Evolutionary conservation across 2,113 vertebrate species (phyloP).

Genomic region (Danio rerio): DNA sequence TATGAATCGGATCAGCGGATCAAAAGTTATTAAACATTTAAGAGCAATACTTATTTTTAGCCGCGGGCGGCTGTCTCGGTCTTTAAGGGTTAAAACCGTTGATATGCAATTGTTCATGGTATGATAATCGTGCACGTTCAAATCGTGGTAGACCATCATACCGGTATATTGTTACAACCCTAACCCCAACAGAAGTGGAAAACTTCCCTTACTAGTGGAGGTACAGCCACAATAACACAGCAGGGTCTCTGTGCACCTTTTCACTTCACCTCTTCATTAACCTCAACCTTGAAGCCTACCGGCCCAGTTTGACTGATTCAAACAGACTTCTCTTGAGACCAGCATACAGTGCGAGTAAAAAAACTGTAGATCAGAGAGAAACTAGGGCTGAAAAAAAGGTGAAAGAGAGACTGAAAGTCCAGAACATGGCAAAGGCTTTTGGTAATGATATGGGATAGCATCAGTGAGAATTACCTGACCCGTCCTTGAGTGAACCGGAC

Average conservation of each 20-base stretch:
- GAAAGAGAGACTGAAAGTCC: neutral
- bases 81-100: too few relatives aligned
- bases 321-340: neutral
- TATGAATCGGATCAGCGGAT: too few relatives aligned
- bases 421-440: neutral
- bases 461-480: slow-evolving; percentile 46
- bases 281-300: slow-evolving; percentile 1
- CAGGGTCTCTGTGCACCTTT: neutral
- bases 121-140: too few relatives aligned
- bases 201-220: neutral
- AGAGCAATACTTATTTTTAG: too few relatives aligned
- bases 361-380: neutral
- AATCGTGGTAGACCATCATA: too few relatives aligned
- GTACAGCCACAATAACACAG: neutral
- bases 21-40: too few relatives aligned
- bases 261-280: slow-evolving; percentile 23
- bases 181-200: neutral
- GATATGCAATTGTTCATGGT: too few relatives aligned
- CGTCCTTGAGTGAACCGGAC: slow-evolving; percentile 45
- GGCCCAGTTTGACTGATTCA: slow-evolving; percentile 11
- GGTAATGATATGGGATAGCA: slow-evolving; percentile 23
- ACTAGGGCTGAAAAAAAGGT: neutral
- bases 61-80: too few relatives aligned
- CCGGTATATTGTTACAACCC: too few relatives aligned
- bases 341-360: neutral